These are phyloP conservation scores for Ctenosaura bakeri DNA, from an alignment of 2,797 vertebrate genomes.

Conservation along the genomic window DNA sequence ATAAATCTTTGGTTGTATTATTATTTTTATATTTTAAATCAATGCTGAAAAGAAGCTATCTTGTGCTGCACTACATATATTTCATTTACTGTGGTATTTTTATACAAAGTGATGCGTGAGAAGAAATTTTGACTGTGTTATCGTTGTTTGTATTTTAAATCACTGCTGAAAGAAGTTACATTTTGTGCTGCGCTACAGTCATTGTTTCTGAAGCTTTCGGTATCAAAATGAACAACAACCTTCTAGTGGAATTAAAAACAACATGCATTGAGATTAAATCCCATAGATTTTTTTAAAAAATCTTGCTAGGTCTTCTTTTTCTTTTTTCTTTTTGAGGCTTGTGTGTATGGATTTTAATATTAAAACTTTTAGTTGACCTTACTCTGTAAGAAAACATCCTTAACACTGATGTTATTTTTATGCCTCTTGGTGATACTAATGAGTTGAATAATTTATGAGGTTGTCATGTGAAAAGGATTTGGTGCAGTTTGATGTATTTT, in stretches of 20 bases:
- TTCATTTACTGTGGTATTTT: neutral
- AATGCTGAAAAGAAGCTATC: neutral
- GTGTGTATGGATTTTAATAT: slow-evolving; percentile 71
- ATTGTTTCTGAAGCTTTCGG: slow-evolving; percentile 50
- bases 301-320: slow-evolving; percentile 41
- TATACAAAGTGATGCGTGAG: neutral
- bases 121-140: neutral
- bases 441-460: slow-evolving; percentile 94
- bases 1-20: neutral
- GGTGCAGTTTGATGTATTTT: slow-evolving; percentile 86
- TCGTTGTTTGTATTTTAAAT: slow-evolving; percentile 44
- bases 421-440: slow-evolving; percentile 88
- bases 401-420: slow-evolving; percentile 81
- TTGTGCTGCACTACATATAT: neutral
- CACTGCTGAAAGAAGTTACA: slow-evolving; percentile 31
- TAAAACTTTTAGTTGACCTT: slow-evolving; percentile 81
- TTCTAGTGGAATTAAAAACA: slow-evolving; percentile 62
- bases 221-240: slow-evolving; percentile 42
- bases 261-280: slow-evolving; percentile 42
- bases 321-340: slow-evolving; percentile 68
- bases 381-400: slow-evolving; percentile 78
- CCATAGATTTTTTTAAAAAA: slow-evolving; percentile 33
- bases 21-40: slow-evolving; percentile 45
- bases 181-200: slow-evolving; percentile 47
- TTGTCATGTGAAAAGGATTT: slow-evolving; percentile 91